Evolutionary conservation across 2,113 vertebrate genomes (phyloP), one percentile per base, ranked within the genome.

Genomic region (Anser cygnoides): DNA sequence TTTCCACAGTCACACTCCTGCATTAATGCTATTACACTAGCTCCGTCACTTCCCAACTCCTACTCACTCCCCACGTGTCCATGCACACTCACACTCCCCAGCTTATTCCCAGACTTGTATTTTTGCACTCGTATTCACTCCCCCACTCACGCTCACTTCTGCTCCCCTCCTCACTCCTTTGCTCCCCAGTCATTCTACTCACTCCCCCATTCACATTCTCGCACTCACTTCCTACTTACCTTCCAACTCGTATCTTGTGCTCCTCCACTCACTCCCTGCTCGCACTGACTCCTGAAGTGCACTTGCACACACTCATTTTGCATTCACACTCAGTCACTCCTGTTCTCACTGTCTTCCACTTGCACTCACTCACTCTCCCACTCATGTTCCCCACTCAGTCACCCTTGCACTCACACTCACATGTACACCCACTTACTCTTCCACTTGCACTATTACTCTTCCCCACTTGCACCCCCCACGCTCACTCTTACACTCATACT

Each of bases 181-280:
- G 11, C 65, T 72, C 28, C 26, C 28, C 13, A 23, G 49, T 50
- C 49, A 25, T 7, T 23, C 22, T 25, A 50, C 49, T 50, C 22
- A 50, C 22, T 52, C 50, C 23, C 25, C 12, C 44, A 7, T 39
- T 72, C 10, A 0, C 22, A 0, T 49, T 49, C 35, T 35, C 26
- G 19, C 62, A 29, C 25, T 63, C n/a, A 4, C 22, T 16, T 13
- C 41, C 10, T 8, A 11, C 35, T 63, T 39, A 21, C 49, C 66
- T 18, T 37, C 35, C 13, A 22, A 33, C 65, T 44, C 6, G 5
- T 16, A 54, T 54, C 26, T 54, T 28, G 28, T 33, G 13, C 50
- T 67, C 43, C 23, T 58, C 49, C 43, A 11, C 16, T 41, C 21
- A 9, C 52, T 49, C 54, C 54, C 16, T 31, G 50, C 55, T 66